A percentile compares a stretch with the other conserved stretches of the same genome.
phyloP scores from a whole-genome alignment of 2,113 vertebrate genomes.

The Poeciliopsis retropinna region DNA sequence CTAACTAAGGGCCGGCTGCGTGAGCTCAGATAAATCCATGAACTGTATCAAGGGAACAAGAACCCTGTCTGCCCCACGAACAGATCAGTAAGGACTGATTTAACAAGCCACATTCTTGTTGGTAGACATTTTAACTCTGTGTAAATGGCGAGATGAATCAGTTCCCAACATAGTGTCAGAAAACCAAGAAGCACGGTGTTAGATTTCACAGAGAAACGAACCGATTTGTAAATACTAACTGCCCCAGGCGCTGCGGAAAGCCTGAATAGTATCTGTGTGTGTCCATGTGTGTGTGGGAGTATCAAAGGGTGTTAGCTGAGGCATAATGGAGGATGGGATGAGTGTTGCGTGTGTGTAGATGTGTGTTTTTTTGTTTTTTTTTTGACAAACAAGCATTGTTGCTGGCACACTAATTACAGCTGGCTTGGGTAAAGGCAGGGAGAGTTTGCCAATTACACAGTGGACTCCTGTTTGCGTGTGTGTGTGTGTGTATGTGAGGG shows the following conservation, averaged over 20 bases:
- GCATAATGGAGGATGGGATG: conserved; percentile 46
- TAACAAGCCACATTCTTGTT: background rate
- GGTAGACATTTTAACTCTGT: conserved; percentile 6
- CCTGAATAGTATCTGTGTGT: conserved; percentile 36
- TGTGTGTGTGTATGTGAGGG: conserved; percentile 24
- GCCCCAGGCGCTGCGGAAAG: conserved; percentile 39
- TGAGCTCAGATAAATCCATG: background rate
- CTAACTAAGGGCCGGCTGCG: conserved; percentile 4
- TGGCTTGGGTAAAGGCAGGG: conserved; percentile 59
- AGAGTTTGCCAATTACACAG: conserved; percentile 72
- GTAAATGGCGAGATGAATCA: conserved; percentile 36
- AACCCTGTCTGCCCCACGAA: conserved; percentile 1
- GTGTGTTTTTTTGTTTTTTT: conserved; percentile 32
- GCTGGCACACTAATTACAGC: conserved; percentile 74
- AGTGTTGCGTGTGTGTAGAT: conserved; percentile 37
- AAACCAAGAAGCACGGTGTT: conserved; percentile 24
- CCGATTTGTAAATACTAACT: conserved; percentile 59
- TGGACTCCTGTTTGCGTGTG: conserved; percentile 26
- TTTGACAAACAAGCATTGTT: conserved; percentile 74
- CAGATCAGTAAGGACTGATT: conserved; percentile 6
- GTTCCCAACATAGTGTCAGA: conserved; percentile 38
- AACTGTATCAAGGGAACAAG: background rate
- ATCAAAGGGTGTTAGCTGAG: conserved; percentile 65
- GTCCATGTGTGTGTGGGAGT: conserved; percentile 42
- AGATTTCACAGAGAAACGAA: conserved; percentile 46